Evolutionary conservation across 2,888 invertebrate species (phyloP), one percentile per base, ranked within the genome.

Genomic region (Drosophila engyochracea): DNA sequence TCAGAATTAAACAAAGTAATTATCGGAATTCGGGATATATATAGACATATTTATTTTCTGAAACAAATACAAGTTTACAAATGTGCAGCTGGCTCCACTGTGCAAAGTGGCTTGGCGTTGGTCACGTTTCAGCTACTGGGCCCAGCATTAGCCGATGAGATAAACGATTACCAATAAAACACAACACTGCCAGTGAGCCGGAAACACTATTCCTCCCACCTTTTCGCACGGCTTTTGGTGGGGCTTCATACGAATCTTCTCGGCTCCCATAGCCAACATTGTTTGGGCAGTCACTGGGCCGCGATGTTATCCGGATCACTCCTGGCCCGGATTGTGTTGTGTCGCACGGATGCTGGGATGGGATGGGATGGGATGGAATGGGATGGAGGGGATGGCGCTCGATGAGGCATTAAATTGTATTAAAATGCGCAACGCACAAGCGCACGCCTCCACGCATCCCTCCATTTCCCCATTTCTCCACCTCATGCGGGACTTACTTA

Each of bases 101-200:
- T 85, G 68, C 68, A 31, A 6, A 12, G 9, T 59, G 61, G 4
- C 41, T 31, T 62, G 65, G 52, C 62, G 65, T 41, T 60, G 60
- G 70, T 61, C 83, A 85, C 89, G 79, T 85, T 76, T 70, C 33
- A 39, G 65, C 70, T 44, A 57, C 70, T 74, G 71, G 74, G 74
- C 66, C 73, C 31, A 61, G 74, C 63, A 72, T 76, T 84, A 68
- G 75, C 57, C 70, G 79, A 74, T 54, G 63, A 81, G 89, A 89
- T 89, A 89, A 89, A 90, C 87, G 91, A 84, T 91, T 90, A 90
- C 81, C 89, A 89, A 91, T 91, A 90, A 89, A 90, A 83, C 79
- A 78, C 68, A 69, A 68, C 64, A 61, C 65, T 70, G 80, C 75
- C 78, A 76, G 82, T 81, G 65, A 54, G 52, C 76, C 82, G 84